Conservation (phyloP, 2,888 invertebrate genomes). For the Lycia hirtaria region DNA sequence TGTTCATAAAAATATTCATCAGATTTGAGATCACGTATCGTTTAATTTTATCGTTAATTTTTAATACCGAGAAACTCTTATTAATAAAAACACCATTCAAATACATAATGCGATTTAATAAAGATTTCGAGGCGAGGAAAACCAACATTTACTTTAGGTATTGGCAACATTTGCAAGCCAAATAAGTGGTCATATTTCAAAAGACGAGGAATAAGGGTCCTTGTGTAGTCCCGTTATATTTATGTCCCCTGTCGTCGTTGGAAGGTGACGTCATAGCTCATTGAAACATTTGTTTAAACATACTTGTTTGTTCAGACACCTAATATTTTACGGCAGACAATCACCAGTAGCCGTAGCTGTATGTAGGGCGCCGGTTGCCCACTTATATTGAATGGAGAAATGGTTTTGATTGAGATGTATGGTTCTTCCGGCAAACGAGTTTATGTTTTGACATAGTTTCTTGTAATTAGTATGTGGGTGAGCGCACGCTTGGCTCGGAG, state of each 20-base stretch:
- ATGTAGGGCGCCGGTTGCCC: constrained; percentile 46
- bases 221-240: constrained; percentile 53
- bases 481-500: constrained; percentile 15
- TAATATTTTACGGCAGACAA: constrained; percentile 53
- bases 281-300: constrained; percentile 62
- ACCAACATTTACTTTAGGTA: constrained; percentile 18
- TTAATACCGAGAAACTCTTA: constrained; percentile 10
- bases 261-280: constrained; percentile 53
- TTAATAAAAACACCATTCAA: background rate
- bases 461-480: constrained; percentile 33
- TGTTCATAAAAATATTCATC: constrained; percentile 4
- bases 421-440: constrained; percentile 43
- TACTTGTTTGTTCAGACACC: constrained; percentile 48
- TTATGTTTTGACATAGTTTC: constrained; percentile 45
- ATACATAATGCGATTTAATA: background rate
- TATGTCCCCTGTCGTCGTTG: constrained; percentile 49
- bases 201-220: constrained; percentile 42
- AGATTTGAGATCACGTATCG: constrained; percentile 8
- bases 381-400: constrained; percentile 44
- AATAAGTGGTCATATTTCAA: constrained; percentile 42
- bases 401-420: constrained; percentile 49
- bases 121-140: constrained; percentile 8
- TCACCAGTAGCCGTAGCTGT: constrained; percentile 42
- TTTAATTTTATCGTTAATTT: constrained; percentile 3
- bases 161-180: constrained; percentile 30